Evolutionary conservation across 2,113 vertebrate species (phyloP).

Genomic region (Gasterosteus nipponicus): DNA sequence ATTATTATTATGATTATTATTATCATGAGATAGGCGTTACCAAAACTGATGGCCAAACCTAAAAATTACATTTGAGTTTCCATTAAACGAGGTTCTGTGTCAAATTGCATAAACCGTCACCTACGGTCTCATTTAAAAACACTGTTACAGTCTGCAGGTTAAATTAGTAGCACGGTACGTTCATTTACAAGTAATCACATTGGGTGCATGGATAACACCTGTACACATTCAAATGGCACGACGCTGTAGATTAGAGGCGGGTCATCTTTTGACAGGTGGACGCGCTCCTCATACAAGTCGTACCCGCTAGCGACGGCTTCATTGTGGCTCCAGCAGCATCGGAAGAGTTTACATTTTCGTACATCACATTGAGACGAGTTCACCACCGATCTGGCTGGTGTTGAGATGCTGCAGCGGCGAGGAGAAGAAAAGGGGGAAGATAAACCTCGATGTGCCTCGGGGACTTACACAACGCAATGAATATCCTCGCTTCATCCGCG

Average conservation of each 20-base stretch:
- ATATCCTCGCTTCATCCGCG: conserved; percentile 24
- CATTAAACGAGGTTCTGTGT: not conserved
- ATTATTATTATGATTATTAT: too few species aligned
- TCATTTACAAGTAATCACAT: conserved; percentile 44
- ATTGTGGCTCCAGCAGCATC: conserved; percentile 17
- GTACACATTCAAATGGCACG: conserved; percentile 23
- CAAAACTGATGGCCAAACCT: conserved; percentile 7
- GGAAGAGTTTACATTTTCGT: not conserved
- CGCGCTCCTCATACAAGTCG: too few species aligned
- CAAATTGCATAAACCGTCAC: not conserved
- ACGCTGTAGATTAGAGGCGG: not conserved
- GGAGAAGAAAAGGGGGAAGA: conserved; percentile 13
- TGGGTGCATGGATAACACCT: conserved; percentile 56
- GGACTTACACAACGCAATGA: conserved; percentile 27
- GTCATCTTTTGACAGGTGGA: not conserved
- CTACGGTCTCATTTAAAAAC: conserved; percentile 14
- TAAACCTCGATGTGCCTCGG: conserved; percentile 19
- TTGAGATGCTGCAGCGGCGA: conserved; percentile 6
- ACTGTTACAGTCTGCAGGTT: conserved; percentile 31
- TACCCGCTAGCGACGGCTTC: too few species aligned
- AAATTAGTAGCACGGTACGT: conserved; percentile 48
- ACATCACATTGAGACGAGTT: conserved; percentile 16
- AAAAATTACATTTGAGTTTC: not conserved
- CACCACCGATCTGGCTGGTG: not conserved
- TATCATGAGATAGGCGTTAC: not conserved